A percentile compares a stretch with the other conserved stretches of the same genome.
Conservation (phyloP, 1,140 invertebrate genomes). For the Drosophila nannoptera region DNA sequence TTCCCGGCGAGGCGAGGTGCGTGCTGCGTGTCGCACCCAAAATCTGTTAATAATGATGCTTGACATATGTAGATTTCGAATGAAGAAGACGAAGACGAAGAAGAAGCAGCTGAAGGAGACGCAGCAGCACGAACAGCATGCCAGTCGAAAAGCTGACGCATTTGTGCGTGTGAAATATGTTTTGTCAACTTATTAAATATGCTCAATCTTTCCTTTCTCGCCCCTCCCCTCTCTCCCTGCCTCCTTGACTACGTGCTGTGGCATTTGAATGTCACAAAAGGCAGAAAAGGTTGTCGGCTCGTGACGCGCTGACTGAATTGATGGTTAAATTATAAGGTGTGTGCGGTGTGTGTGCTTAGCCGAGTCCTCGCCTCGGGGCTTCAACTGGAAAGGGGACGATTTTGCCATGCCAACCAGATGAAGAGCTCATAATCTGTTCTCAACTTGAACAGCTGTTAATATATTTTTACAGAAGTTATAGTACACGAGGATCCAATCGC, state of each 20-base stretch:
- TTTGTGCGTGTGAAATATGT: slow-evolving; percentile 76
- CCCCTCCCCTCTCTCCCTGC: neutral
- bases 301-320: slow-evolving; percentile 2
- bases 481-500: no score
- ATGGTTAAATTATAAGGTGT: slow-evolving; percentile 36
- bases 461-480: no score
- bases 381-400: no score
- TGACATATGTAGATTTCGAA: slow-evolving; percentile 58
- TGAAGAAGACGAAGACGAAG: no score
- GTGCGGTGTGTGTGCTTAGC: no score
- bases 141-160: slow-evolving; percentile 51
- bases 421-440: no score
- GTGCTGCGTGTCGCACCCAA: slow-evolving; percentile 63
- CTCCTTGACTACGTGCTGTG: slow-evolving; percentile 49
- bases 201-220: slow-evolving; percentile 49
- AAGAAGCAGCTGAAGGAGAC: neutral
- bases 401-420: no score
- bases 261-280: slow-evolving; percentile 44
- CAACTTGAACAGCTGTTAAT: no score
- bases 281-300: neutral
- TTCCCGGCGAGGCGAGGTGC: slow-evolving; percentile 27
- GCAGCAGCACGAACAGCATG: slow-evolving; percentile 46
- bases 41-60: slow-evolving; percentile 76
- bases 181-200: slow-evolving; percentile 77
- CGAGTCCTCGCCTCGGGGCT: no score